Conservation (phyloP, 2,113 vertebrate species). For the Xyrauchen texanus region DNA sequence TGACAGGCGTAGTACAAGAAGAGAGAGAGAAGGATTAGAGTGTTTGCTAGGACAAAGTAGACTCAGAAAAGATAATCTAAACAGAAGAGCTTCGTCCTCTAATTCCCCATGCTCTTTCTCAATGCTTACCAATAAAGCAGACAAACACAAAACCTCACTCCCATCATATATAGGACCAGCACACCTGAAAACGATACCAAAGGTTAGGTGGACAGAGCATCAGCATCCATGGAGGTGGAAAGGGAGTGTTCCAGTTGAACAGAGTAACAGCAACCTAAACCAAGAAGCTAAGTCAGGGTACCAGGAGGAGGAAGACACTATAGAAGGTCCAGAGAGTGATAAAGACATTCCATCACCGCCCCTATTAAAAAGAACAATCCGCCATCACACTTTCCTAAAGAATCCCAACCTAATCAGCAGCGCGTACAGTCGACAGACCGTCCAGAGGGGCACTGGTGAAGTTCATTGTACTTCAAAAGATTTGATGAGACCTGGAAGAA, state of each 20-base stretch:
- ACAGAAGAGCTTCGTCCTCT: conserved; percentile 17
- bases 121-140: conserved; percentile 19
- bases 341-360: conserved; percentile 57
- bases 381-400: conserved; percentile 60
- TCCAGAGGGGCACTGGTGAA: conserved; percentile 64
- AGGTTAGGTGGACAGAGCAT: conserved; percentile 46
- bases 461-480: conserved; percentile 42
- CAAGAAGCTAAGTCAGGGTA: conserved; percentile 55
- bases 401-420: conserved; percentile 93
- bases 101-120: conserved; percentile 25
- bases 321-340: conserved; percentile 53
- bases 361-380: conserved; percentile 45
- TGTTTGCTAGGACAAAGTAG: conserved; percentile 29
- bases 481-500: conserved; percentile 62
- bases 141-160: conserved; percentile 61
- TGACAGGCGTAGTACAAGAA: conserved; percentile 32
- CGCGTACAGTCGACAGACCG: conserved; percentile 71
- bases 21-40: too few species aligned
- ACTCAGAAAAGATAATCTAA: conserved; percentile 23
- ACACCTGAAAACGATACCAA: conserved; percentile 57
- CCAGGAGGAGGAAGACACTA: conserved; percentile 26
- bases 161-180: conserved; percentile 67
- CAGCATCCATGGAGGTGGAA: conserved; percentile 38
- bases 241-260: not conserved
- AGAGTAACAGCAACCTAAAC: conserved; percentile 44